phyloP scores from a whole-genome alignment of 2,888 invertebrate genomes.

The Hypselothyrea guttata region DNA sequence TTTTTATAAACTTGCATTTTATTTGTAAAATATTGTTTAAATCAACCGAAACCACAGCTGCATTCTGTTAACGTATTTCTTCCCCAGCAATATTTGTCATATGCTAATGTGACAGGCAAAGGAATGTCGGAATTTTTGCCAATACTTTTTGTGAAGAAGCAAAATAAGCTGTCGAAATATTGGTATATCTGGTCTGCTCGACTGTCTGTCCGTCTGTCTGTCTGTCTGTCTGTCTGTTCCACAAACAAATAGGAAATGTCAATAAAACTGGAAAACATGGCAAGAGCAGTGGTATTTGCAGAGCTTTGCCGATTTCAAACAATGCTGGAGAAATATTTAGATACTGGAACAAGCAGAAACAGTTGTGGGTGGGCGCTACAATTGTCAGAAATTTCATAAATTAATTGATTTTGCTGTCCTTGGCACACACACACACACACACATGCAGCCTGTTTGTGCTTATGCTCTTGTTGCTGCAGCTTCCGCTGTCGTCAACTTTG shows the following conservation, averaged over 20 bases:
- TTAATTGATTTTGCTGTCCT: constrained; percentile 73
- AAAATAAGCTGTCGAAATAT: constrained; percentile 52
- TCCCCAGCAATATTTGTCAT: constrained; percentile 36
- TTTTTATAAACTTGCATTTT: no score
- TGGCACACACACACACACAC: constrained; percentile 26
- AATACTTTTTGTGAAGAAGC: constrained; percentile 23
- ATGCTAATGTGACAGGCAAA: constrained; percentile 35
- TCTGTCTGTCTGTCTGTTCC: constrained; percentile 29
- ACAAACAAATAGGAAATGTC: constrained; percentile 62
- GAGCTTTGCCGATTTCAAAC: constrained; percentile 11
- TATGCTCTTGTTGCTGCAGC: constrained; percentile 43
- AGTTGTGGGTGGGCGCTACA: constrained; percentile 31
- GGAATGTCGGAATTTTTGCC: constrained; percentile 34
- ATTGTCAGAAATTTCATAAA: constrained; percentile 49
- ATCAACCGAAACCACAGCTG: constrained; percentile 7
- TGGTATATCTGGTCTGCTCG: constrained; percentile 18
- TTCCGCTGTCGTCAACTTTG: constrained; percentile 64
- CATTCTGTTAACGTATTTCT: constrained; percentile 21
- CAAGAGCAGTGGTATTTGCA: constrained; percentile 28
- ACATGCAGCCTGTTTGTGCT: constrained; percentile 24
- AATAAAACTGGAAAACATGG: constrained; percentile 53
- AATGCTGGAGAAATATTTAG: neutral
- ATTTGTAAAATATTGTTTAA: no score
- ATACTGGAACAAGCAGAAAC: constrained; percentile 1
- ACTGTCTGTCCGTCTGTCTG: constrained; percentile 12